These are phyloP conservation scores for Parazoanthus darwini DNA, from an alignment of 92 coral and sea anemone genomes.

Conservation along the genomic window DNA sequence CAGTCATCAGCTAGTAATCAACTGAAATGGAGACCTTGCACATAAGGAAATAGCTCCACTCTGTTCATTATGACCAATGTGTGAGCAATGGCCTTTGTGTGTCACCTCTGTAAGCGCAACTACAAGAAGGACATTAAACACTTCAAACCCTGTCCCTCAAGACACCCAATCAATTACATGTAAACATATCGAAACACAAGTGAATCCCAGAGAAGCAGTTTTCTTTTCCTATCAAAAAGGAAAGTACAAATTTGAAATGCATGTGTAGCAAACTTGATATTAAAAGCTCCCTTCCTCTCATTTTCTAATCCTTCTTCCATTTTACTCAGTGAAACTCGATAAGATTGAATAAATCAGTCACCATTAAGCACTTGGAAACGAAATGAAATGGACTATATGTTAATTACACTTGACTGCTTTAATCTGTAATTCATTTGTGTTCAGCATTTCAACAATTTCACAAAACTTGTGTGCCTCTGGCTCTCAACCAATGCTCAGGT, in stretches of 20 bases:
- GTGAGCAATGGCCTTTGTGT: constrained; percentile 99
- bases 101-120: constrained; percentile 96
- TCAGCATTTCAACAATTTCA: background rate
- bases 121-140: constrained; percentile 94
- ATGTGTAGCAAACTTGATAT: background rate
- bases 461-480: constrained; percentile 58
- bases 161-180: constrained; percentile 23
- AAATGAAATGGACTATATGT: background rate
- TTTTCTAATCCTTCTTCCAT: background rate
- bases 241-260: background rate
- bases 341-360: background rate
- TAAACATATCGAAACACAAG: constrained; percentile 8
- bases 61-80: constrained; percentile 63
- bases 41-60: constrained; percentile 44
- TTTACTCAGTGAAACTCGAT: background rate
- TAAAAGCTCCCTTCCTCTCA: background rate
- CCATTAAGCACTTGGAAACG: background rate
- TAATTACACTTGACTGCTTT: background rate
- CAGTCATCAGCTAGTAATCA: constrained; percentile 25
- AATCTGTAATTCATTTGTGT: constrained; percentile 25
- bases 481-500: constrained; percentile 46
- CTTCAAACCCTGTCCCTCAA: constrained; percentile 72
- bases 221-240: background rate
- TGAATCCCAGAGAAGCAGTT: constrained; percentile 37
- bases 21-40: constrained; percentile 52